Evolutionary conservation across 92 coral and sea anemone species (phyloP), one percentile per base, ranked within the genome.

Genomic region (Bergia sp.): DNA sequence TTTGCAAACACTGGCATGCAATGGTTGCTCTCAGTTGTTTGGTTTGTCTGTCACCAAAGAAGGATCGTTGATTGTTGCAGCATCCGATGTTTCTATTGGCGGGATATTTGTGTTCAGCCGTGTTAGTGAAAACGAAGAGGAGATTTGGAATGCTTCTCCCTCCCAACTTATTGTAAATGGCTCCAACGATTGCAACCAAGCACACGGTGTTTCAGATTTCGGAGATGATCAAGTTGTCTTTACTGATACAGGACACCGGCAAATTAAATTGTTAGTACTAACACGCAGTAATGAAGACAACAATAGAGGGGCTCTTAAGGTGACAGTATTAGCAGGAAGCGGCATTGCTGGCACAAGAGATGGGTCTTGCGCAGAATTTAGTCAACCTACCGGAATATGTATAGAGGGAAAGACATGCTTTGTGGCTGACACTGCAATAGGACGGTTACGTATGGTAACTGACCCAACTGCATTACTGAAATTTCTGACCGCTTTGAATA

Each of bases 261-360:
- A 81, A 53, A 49, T 49, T 49, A 49, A 81, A 49, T 47, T 82
- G 86, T 82, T 82, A 57, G 86, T 55, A 82, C 86, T 82, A 40
- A 55, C 86, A 55, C 86, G 86, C 86, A 82, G 69, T 82, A 75
- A 75, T 75, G 79, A 75, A 75, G 79, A 39, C 79, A 75, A 75
- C 79, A 75, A 75, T 75, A 75, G 79, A 75, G 79, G 79, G 71
- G 86, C 75, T 82, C 86, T 82, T 82, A 82, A 82, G 86, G 86
- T 82, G 86, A 82, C 86, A 82, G 86, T 82, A 82, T 82, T 82
- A 82, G 86, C 75, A 47, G 86, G 86, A 82, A 82, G 86, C 86
- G 86, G 86, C 86, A 82, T 82, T 82, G 86, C 86, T 82, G 86
- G 86, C 86, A 82, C 86, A 82, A 82, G 86, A 82, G 86, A 82